These are phyloP conservation scores for Sylvia borin DNA, from an alignment of 2,797 vertebrate genomes.

Conservation along the genomic window DNA sequence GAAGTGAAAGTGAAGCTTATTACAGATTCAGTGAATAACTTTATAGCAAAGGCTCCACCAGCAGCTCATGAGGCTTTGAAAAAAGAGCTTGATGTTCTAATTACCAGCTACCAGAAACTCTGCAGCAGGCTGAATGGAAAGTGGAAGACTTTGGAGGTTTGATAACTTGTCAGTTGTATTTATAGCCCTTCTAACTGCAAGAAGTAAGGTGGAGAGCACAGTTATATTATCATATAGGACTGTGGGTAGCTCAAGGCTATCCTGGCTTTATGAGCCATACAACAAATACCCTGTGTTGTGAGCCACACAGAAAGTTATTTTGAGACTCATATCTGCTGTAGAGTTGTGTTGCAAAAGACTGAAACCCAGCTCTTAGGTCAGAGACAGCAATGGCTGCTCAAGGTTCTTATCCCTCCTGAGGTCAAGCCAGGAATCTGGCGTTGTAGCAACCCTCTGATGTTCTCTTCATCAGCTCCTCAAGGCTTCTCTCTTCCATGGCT, in stretches of 20 bases:
- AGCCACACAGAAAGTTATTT: neutral
- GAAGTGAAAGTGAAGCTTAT: conserved; percentile 95
- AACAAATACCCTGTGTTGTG: neutral
- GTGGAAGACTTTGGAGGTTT: conserved; percentile 94
- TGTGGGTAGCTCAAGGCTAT: neutral
- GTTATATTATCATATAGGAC: neutral
- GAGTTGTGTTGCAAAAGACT: neutral
- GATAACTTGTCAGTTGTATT: conserved; percentile 36
- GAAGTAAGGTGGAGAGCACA: neutral
- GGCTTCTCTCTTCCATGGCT: neutral
- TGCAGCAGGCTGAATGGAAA: conserved; percentile 95
- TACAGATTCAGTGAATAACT: conserved; percentile 91
- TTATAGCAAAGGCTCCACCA: conserved; percentile 91
- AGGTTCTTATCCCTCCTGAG: neutral
- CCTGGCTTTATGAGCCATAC: neutral
- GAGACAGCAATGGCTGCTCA: neutral
- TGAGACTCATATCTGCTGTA: neutral
- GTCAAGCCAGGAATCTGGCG: neutral
- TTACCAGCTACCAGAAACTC: conserved; percentile 90
- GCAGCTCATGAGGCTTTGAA: conserved; percentile 91
- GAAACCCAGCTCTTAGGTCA: neutral
- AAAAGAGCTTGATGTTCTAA: conserved; percentile 89
- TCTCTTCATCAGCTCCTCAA: neutral
- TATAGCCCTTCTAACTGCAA: neutral
- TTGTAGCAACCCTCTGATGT: neutral